Evolutionary conservation across 2,888 invertebrate species (phyloP).

Genomic region (Ethmia dodecea): DNA sequence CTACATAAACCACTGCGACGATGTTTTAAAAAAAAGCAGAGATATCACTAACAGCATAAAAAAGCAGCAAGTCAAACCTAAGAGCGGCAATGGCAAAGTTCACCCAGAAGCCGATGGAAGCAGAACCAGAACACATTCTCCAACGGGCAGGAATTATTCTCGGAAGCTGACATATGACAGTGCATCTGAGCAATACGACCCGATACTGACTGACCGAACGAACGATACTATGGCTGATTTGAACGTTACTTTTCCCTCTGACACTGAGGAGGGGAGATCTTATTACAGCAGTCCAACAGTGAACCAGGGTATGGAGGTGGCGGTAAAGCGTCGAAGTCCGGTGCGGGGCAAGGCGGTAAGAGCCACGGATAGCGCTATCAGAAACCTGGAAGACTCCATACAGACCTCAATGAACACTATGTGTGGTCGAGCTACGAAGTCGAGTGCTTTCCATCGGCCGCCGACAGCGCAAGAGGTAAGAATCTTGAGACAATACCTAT

Average conservation of each 20-base stretch:
- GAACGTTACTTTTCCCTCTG: constrained; percentile 66
- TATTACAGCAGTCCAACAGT: neutral
- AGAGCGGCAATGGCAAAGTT: constrained; percentile 18
- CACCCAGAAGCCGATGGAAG: constrained; percentile 31
- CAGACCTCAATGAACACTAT: constrained; percentile 36
- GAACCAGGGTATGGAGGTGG: neutral
- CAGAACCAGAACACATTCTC: constrained; percentile 43
- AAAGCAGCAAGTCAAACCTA: constrained; percentile 25
- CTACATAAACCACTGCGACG: constrained; percentile 52
- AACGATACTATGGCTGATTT: constrained; percentile 70
- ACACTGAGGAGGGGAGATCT: constrained; percentile 38
- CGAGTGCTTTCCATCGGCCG: constrained; percentile 13
- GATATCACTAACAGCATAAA: constrained; percentile 48
- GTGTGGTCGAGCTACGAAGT: constrained; percentile 2
- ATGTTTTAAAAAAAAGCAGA: constrained; percentile 52
- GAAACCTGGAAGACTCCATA: constrained; percentile 33
- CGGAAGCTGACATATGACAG: constrained; percentile 54
- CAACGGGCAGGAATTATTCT: constrained; percentile 34
- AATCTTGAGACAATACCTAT: too few relatives aligned
- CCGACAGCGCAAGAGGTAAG: constrained; percentile 49
- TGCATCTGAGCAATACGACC: constrained; percentile 50
- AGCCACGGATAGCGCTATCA: constrained; percentile 36
- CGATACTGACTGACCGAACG: constrained; percentile 61
- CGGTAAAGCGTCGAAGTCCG: too few relatives aligned
- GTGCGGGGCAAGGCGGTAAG: constrained; percentile 2